These are phyloP conservation scores for Colinus virginianus DNA, from an alignment of 2,113 vertebrate genomes.

Conservation along the genomic window DNA sequence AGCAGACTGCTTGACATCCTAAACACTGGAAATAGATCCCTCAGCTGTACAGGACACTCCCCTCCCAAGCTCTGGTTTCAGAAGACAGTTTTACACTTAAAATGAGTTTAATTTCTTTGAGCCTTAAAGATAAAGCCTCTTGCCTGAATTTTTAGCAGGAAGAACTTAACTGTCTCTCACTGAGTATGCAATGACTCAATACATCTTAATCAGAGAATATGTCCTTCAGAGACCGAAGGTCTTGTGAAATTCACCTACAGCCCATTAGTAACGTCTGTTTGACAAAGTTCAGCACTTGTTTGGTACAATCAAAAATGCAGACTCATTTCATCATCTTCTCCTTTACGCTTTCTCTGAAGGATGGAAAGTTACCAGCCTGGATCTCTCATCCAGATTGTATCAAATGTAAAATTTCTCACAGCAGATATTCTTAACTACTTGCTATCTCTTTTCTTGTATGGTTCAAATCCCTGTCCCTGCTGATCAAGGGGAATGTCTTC, in stretches of 20 bases:
- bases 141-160: constrained; percentile 15
- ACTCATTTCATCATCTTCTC: neutral
- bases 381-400: neutral
- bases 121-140: neutral
- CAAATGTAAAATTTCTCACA: neutral
- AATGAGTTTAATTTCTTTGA: neutral
- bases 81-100: neutral
- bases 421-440: neutral
- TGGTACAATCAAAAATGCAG: neutral
- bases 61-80: neutral
- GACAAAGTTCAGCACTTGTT: neutral
- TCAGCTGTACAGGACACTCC: neutral
- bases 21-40: neutral
- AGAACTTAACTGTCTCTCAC: constrained; percentile 18
- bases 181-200: constrained; percentile 44
- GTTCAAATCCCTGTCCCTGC: neutral
- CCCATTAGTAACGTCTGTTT: neutral
- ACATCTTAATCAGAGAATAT: constrained; percentile 37
- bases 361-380: neutral
- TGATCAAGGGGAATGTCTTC: neutral
- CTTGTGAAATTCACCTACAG: constrained; percentile 20
- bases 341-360: neutral
- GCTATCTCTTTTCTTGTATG: neutral
- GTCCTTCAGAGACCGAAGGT: constrained; percentile 25
- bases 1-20: neutral